Evolutionary conservation across 2,888 invertebrate species (phyloP), one percentile per base, ranked within the genome.

Genomic region (Parasteatoda lunata): DNA sequence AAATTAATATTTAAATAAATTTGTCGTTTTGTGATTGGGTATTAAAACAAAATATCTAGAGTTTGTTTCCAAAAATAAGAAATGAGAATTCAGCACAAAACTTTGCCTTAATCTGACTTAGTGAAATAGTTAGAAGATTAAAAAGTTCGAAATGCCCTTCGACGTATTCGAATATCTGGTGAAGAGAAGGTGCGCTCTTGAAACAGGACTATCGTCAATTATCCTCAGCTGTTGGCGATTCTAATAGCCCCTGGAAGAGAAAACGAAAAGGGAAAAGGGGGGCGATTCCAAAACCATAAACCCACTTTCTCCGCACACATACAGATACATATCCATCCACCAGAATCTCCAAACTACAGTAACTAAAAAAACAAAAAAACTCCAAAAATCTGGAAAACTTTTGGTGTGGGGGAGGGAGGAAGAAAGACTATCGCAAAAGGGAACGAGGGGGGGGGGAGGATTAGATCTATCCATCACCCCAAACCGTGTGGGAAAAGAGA

Each of bases 381-480:
- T 51, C 49, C 68, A 64, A 68, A 72, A 84, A 84, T 73, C 73
- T 73, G 77, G 77, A 64, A 78, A 77, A 87, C 77, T 82, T 77
- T 81, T 77, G 81, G 73, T 59, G 77, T 71, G 52, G 52, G 69
- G 70, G 70, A 52, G 65, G 73, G 47, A 52, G n/a, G 59, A 59
- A 59, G 59, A 59, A 68, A 77, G 79, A 54, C 71, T 79, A 79
- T 71, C 79, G 71, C 70, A n/a, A n/a, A 48, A 30, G 65, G 52
- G n/a, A 48, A 71, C 52, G 71, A 47, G 30, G 52, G 45, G n/a
- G 79, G 49, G 70, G 73, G 86, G 81, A 77, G 86, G 86, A 87
- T 87, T 87, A 87, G 81, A 78, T 81, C 86, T 87, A 87, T 87
- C 86, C 86, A 88, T 83, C 88, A 83, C 88, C 83, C 81, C 88